Evolutionary conservation across 2,797 vertebrate species (phyloP).

Genomic region (Tragopan temminckii): DNA sequence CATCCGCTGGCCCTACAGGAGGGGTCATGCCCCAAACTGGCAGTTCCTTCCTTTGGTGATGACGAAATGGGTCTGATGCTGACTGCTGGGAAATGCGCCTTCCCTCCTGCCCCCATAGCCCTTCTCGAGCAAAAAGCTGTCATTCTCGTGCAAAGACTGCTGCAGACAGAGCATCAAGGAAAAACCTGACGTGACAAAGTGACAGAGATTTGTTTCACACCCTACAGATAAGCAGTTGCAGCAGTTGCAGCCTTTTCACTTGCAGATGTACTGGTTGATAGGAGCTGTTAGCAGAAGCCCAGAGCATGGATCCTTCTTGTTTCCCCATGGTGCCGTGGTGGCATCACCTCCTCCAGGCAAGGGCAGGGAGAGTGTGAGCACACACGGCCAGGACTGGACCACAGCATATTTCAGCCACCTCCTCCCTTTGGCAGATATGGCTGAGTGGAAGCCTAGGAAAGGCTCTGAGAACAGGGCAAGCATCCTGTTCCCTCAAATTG

Average conservation of each 20-base stretch:
- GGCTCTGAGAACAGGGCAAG: background rate
- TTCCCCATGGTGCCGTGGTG: background rate
- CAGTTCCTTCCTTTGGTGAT: background rate
- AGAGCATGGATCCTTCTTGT: background rate
- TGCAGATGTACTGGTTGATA: slow-evolving; percentile 53
- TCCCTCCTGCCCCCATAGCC: background rate
- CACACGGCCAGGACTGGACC: background rate
- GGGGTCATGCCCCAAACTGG: rapidly evolving
- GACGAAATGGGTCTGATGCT: background rate
- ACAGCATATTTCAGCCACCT: background rate
- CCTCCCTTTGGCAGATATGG: background rate
- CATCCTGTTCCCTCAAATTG: background rate
- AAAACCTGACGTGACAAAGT: slow-evolving; percentile 48
- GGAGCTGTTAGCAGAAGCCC: slow-evolving; percentile 25
- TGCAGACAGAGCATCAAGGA: slow-evolving; percentile 30
- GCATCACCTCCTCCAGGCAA: background rate
- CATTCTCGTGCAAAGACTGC: slow-evolving; percentile 52
- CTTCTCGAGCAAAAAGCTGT: background rate
- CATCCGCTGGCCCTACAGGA: background rate
- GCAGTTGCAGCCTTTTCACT: background rate
- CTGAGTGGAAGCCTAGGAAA: background rate
- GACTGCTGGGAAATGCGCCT: background rate
- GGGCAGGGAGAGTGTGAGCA: rapidly evolving
- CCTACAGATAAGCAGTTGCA: slow-evolving; percentile 43
- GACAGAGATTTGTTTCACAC: background rate